Conservation (phyloP, 2,113 vertebrate species). For the Megaceryle maxima region DNA sequence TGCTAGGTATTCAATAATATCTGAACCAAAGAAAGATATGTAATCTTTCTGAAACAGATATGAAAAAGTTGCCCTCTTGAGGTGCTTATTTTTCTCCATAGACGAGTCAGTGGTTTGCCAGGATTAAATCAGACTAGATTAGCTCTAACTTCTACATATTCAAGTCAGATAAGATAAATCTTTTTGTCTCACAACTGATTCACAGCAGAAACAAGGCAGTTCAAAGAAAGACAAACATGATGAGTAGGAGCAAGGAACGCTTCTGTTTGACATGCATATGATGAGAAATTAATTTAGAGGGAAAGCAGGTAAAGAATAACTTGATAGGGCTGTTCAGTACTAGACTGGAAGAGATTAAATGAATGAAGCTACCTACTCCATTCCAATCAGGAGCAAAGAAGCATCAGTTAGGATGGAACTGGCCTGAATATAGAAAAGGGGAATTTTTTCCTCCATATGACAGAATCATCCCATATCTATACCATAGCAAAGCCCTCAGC, state of each 20-base stretch:
- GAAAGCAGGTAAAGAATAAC: not conserved
- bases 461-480: not conserved
- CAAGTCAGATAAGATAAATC: constrained; percentile 14
- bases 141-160: not conserved
- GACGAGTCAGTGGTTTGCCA: not conserved
- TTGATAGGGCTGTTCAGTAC: not conserved
- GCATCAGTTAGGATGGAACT: not conserved
- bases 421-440: not conserved
- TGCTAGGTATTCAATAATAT: not conserved
- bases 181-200: constrained; percentile 2
- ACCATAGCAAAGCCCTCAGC: not conserved
- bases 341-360: not conserved
- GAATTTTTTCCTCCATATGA: not conserved
- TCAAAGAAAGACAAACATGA: constrained; percentile 38
- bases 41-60: not conserved
- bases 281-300: constrained; percentile 23
- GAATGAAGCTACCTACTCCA: not conserved
- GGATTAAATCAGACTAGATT: not conserved
- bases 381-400: not conserved
- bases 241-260: not conserved
- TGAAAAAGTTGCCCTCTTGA: not conserved
- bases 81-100: not conserved
- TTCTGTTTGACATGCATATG: not conserved
- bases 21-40: not conserved
- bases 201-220: not conserved